A percentile compares a stretch with the other conserved stretches of the same genome.
phyloP scores from a whole-genome alignment of 2,797 vertebrate species.

The Chloroceryle inda region DNA sequence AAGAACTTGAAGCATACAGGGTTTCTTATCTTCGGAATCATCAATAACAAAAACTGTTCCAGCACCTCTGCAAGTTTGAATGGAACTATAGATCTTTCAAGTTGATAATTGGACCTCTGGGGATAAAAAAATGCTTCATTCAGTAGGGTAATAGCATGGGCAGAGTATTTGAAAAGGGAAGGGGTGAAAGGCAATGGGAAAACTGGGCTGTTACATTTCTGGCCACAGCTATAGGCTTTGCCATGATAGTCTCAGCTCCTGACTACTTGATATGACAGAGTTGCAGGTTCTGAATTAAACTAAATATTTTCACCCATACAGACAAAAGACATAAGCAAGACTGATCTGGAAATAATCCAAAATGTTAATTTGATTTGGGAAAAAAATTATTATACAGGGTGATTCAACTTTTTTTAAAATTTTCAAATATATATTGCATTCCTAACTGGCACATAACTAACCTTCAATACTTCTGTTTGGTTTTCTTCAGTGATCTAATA shows the following conservation, averaged over 20 bases:
- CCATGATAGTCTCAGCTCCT: neutral
- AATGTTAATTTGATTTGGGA: neutral
- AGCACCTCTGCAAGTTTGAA: neutral
- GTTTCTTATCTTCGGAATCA: neutral
- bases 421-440: neutral
- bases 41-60: neutral
- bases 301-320: neutral
- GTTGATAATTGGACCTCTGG: neutral
- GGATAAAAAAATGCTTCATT: neutral
- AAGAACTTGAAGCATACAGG: neutral
- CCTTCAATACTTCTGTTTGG: neutral
- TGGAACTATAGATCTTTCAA: neutral
- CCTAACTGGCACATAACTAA: neutral
- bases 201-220: neutral
- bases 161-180: neutral
- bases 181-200: accelerated
- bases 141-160: neutral
- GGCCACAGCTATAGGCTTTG: neutral
- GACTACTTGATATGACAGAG: neutral
- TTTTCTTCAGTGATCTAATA: neutral
- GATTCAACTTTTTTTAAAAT: neutral
- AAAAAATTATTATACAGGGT: accelerated
- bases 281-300: neutral
- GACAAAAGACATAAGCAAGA: neutral
- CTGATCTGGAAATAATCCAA: neutral